Conservation (phyloP, 2,888 invertebrate species). For the Agonopterix arenella region DNA sequence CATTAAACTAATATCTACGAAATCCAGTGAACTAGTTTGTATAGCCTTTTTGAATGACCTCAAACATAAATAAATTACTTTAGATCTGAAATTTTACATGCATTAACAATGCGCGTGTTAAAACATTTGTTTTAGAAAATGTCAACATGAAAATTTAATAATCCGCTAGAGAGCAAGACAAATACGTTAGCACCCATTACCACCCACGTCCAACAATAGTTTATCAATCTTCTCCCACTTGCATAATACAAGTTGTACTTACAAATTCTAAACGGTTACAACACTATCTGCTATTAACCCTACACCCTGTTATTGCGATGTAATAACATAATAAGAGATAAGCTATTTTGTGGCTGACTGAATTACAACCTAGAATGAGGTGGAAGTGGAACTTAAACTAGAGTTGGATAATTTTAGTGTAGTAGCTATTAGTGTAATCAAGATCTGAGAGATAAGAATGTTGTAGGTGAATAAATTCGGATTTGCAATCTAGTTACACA, state of each 20-base stretch:
- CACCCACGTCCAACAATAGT: constrained; percentile 26
- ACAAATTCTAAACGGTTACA: not conserved
- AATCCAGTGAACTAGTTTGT: no score
- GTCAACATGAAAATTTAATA: constrained; percentile 19
- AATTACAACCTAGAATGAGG: not conserved
- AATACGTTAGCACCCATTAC: constrained; percentile 41
- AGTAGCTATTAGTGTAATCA: no score
- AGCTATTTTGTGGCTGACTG: constrained; percentile 3
- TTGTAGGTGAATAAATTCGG: no score
- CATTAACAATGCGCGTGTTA: not conserved
- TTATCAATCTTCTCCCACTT: constrained; percentile 1
- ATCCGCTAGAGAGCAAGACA: constrained; percentile 49
- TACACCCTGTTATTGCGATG: constrained; percentile 1
- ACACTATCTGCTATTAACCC: constrained; percentile 5
- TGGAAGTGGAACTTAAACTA: no score
- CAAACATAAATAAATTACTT: no score
- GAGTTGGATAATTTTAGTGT: no score
- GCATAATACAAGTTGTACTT: not conserved
- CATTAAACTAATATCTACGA: no score
- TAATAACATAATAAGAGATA: constrained; percentile 8
- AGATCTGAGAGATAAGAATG: no score
- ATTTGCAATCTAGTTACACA: no score
- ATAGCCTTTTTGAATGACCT: no score
- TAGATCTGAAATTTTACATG: no score
- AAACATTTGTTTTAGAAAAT: constrained; percentile 10